Evolutionary conservation across 2,888 invertebrate species (phyloP), one percentile per base, ranked within the genome.

Genomic region (Lycaena phlaeas): DNA sequence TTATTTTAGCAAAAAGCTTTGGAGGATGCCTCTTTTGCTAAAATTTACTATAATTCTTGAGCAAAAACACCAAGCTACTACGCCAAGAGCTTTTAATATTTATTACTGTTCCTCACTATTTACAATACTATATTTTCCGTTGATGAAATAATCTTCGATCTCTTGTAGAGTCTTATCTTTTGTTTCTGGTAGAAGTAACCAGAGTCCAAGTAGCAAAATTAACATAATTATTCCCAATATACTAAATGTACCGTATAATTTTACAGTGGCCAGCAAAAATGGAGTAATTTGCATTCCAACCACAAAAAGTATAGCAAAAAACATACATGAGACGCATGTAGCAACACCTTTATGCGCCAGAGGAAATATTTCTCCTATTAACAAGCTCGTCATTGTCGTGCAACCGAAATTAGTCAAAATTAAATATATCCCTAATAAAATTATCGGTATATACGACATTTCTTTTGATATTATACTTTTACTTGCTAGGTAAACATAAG

Each of bases 401-500:
- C 10, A 25, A 15, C 36, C 36, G 12, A 36, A 10, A 27, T 26
- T 26, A 26, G 5, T 14, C 7, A 36, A 26, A 1, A 36, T 14
- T 14, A 36, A 36, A 25, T 34, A 34, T 4, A 12, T 22, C 4
- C 34, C 12, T 4, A 34, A 15, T 3, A 34, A 12, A 3, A 11
- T 31, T 3, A 31, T 5, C 1, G 31, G 31, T 10, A 31, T 18
- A 5, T 18, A 31, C 1, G 31, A 11, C 3, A 15, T 31, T 3
- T 31, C 31, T 31, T 18, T 31, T 11, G 31, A 31, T 31, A 31
- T 31, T 1, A 31, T 11, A 11, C 18, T 10, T 7, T 18, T 31
- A 1, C 15, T 15, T 3, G 59, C 52, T n/a, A 45, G 46, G 22
- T 60, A 68, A 2, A 70, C 48, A 42, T 65, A 69, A 1, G 55